These are phyloP conservation scores for Formica exsecta DNA, from an alignment of 1,140 invertebrate genomes.

Conservation along the genomic window DNA sequence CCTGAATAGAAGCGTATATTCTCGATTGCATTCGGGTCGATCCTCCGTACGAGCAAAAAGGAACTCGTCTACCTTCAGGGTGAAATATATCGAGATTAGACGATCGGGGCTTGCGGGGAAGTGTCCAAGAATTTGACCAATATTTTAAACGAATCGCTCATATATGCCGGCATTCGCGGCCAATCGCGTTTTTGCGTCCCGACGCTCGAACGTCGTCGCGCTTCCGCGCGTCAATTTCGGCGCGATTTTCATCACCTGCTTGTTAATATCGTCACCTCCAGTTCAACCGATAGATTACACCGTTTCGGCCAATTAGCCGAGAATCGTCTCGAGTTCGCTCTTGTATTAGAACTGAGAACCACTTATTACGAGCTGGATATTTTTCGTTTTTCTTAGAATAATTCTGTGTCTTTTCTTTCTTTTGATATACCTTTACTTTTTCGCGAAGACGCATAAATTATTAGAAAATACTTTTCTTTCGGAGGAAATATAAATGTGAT, in stretches of 20 bases:
- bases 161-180: background rate
- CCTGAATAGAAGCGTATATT: conserved; percentile 10
- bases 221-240: conserved; percentile 10
- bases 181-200: conserved; percentile 36
- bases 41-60: conserved; percentile 17
- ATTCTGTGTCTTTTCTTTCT: background rate
- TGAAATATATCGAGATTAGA: conserved; percentile 33
- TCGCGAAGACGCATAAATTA: background rate
- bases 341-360: background rate
- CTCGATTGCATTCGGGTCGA: conserved; percentile 37
- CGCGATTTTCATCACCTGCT: conserved; percentile 13
- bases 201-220: conserved; percentile 1
- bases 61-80: conserved; percentile 3
- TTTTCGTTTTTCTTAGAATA: background rate
- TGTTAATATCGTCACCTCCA: conserved; percentile 27
- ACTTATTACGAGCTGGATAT: background rate
- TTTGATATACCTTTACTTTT: background rate
- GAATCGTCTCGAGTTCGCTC: background rate
- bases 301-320: conserved; percentile 13
- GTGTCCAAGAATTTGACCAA: conserved; percentile 29
- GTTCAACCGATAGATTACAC: conserved; percentile 64
- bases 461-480: background rate
- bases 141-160: conserved; percentile 41
- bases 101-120: background rate
- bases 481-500: background rate